phyloP scores from a whole-genome alignment of 1,140 invertebrate genomes.

The Drosophila insularis region DNA sequence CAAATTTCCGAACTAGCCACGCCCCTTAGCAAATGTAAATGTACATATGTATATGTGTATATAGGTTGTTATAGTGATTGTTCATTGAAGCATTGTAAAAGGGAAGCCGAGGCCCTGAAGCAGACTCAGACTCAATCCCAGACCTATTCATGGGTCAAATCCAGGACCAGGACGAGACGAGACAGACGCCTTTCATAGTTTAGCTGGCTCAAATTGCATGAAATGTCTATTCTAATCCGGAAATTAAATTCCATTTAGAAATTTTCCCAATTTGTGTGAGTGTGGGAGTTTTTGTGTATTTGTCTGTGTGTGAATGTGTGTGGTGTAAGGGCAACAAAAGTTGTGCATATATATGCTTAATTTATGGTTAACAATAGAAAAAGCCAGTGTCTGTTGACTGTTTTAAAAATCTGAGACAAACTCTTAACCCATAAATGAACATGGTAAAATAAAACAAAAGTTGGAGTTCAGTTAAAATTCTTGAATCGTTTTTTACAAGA shows the following conservation, averaged over 20 bases:
- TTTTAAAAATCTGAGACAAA: slow-evolving; percentile 13
- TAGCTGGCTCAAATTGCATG: slow-evolving; percentile 56
- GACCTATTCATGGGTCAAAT: background rate
- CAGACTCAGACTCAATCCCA: background rate
- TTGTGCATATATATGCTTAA: slow-evolving; percentile 48
- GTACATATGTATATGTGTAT: slow-evolving; percentile 2
- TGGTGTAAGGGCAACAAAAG: slow-evolving; percentile 23
- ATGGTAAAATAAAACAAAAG: background rate
- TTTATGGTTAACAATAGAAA: slow-evolving; percentile 41
- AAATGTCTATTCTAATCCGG: slow-evolving; percentile 79
- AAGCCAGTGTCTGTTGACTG: slow-evolving; percentile 18
- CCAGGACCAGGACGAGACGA: slow-evolving; percentile 12
- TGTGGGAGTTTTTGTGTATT: background rate
- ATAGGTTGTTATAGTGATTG: slow-evolving; percentile 51
- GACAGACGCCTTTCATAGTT: slow-evolving; percentile 45
- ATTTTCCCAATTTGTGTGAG: slow-evolving; percentile 38
- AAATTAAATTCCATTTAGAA: slow-evolving; percentile 81
- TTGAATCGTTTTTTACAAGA: no score
- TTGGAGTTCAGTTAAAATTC: background rate
- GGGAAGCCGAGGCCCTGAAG: slow-evolving; percentile 6
- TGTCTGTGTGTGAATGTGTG: slow-evolving; percentile 13
- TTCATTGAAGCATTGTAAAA: slow-evolving; percentile 57
- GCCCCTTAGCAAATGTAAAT: slow-evolving; percentile 21
- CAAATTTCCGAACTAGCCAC: slow-evolving; percentile 38
- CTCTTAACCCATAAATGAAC: slow-evolving; percentile 38